Conservation (phyloP, 1,140 invertebrate genomes). For the Nilaparvata lugens region DNA sequence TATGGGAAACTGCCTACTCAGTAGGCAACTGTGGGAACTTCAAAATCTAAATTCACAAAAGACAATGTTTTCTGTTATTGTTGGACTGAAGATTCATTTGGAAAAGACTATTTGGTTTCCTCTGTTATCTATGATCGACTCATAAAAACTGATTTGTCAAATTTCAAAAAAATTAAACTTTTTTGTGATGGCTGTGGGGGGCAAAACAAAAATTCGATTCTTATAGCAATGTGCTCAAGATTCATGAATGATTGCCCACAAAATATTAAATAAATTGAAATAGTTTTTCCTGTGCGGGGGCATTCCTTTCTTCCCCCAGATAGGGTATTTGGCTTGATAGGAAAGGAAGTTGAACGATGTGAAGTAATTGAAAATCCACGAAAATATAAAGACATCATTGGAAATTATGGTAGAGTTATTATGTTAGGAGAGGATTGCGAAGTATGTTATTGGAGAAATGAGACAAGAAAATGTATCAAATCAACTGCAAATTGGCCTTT, state of each 20-base stretch:
- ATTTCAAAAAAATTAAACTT: slow-evolving; percentile 20
- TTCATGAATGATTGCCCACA: slow-evolving; percentile 22
- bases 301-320: slow-evolving; percentile 31
- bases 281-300: slow-evolving; percentile 25
- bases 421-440: neutral
- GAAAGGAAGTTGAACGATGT: slow-evolving; percentile 26
- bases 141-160: slow-evolving; percentile 25
- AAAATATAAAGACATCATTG: slow-evolving; percentile 16
- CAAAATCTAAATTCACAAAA: slow-evolving; percentile 21
- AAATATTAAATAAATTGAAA: slow-evolving; percentile 17
- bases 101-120: slow-evolving; percentile 22
- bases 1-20: no score
- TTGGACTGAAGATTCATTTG: slow-evolving; percentile 29
- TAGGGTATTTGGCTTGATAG: slow-evolving; percentile 29
- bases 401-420: slow-evolving; percentile 13
- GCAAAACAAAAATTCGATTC: slow-evolving; percentile 32
- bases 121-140: slow-evolving; percentile 29
- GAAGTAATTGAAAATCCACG: slow-evolving; percentile 18
- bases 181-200: slow-evolving; percentile 28
- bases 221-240: slow-evolving; percentile 25
- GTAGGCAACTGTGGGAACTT: slow-evolving; percentile 28
- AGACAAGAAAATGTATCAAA: neutral
- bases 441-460: slow-evolving; percentile 13
- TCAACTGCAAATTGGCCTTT: slow-evolving; percentile 16
- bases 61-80: slow-evolving; percentile 28